phyloP scores from a whole-genome alignment of 2,888 invertebrate species.

The Lithophane leautieri region DNA sequence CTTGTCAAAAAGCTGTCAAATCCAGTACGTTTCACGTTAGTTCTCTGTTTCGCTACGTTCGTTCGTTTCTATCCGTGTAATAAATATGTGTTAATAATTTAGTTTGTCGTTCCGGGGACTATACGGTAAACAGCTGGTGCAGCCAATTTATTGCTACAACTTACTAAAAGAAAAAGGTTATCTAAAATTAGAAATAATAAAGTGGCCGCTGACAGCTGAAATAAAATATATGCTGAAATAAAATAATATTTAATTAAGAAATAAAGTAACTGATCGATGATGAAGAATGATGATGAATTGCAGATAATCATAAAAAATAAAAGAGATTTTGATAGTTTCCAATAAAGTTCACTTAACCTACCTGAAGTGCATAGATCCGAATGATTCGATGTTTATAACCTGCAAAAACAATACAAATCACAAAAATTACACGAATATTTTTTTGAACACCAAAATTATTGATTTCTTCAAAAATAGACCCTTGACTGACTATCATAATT shows the following conservation, averaged over 20 bases:
- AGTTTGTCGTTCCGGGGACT: constrained; percentile 1
- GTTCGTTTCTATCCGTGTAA: too few relatives aligned
- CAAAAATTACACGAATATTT: neutral
- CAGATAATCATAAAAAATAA: too few relatives aligned
- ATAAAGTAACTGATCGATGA: neutral
- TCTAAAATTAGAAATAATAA: neutral
- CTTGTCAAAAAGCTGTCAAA: neutral
- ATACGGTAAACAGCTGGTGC: neutral
- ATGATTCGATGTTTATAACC: neutral
- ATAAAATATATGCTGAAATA: neutral
- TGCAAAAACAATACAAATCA: neutral
- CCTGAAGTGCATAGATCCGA: neutral
- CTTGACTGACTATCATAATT: neutral
- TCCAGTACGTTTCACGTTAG: neutral
- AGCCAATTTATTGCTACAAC: neutral
- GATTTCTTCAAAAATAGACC: neutral
- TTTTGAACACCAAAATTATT: neutral
- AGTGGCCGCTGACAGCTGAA: neutral
- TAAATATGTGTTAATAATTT: too few relatives aligned
- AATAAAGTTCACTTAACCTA: neutral
- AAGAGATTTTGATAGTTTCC: neutral
- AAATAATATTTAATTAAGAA: too few relatives aligned
- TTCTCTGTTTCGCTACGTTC: neutral
- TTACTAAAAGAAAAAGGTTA: neutral
- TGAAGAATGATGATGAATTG: too few relatives aligned